Conservation (phyloP, 1,140 invertebrate genomes). For the Drosophila subobscura region DNA sequence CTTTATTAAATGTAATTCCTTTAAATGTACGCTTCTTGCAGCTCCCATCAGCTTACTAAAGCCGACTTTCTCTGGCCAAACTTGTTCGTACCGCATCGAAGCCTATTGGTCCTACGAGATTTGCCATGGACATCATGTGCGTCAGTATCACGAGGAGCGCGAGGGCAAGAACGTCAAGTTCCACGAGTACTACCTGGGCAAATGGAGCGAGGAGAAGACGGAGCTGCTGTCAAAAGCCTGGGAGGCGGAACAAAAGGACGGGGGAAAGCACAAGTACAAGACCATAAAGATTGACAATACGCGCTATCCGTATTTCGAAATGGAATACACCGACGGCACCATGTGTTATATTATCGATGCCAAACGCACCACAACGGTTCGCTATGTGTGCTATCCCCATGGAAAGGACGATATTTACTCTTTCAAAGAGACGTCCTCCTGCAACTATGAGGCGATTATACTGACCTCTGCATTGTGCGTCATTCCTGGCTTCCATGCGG, state of each 20-base stretch:
- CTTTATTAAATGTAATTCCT: too few species aligned
- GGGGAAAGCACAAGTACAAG: constrained; percentile 84
- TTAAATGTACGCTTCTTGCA: neutral
- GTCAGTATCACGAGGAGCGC: constrained; percentile 97
- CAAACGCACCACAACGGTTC: constrained; percentile 90
- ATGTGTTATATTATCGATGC: constrained; percentile 95
- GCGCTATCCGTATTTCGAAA: constrained; percentile 92
- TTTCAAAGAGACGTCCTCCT: constrained; percentile 96
- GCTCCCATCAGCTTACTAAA: constrained; percentile 91
- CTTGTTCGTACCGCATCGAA: constrained; percentile 95
- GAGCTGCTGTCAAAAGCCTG: constrained; percentile 84
- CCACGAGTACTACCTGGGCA: constrained; percentile 93
- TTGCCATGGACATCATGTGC: constrained; percentile 95
- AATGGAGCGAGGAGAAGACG: constrained; percentile 88
- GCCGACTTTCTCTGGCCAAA: constrained; percentile 89
- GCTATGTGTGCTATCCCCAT: constrained; percentile 93
- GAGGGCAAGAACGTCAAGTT: constrained; percentile 92
- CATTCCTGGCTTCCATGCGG: constrained; percentile 95
- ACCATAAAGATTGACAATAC: constrained; percentile 94
- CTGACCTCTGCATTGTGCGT: constrained; percentile 92
- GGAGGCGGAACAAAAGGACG: constrained; percentile 83
- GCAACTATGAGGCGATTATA: constrained; percentile 96
- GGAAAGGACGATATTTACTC: constrained; percentile 96
- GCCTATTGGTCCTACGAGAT: constrained; percentile 99
- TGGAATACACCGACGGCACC: constrained; percentile 92